Percentiles rank a stretch among this genome's conserved stretches.
These are phyloP conservation scores for Nothobranchius furzeri DNA, from an alignment of 2,113 vertebrate genomes.

Conservation along the genomic window DNA sequence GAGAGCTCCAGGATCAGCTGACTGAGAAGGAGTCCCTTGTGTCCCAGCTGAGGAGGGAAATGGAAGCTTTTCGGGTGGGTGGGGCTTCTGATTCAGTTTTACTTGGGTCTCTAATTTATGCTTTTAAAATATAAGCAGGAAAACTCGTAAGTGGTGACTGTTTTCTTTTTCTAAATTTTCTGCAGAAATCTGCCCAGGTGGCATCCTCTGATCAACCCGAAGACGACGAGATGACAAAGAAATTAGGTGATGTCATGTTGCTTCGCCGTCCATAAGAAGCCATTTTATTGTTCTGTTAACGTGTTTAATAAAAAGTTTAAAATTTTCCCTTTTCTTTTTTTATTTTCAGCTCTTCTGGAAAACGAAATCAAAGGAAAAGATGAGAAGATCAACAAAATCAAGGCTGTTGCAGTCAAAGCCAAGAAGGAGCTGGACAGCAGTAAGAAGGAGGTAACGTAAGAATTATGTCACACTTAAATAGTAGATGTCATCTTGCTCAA, in stretches of 20 bases:
- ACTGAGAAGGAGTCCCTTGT: conserved; percentile 85
- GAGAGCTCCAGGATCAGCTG: conserved; percentile 73
- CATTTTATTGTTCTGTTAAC: background rate
- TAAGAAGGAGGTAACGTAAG: conserved; percentile 87
- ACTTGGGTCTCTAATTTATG: background rate
- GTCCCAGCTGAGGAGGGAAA: conserved; percentile 80
- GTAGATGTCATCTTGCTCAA: too few relatives aligned
- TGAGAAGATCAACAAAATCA: conserved; percentile 92
- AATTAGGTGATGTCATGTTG: conserved; percentile 81
- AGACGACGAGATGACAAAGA: conserved; percentile 79
- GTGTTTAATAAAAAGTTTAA: background rate
- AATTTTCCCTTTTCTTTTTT: background rate
- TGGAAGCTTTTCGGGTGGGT: conserved; percentile 86
- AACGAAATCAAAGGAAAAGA: conserved; percentile 84
- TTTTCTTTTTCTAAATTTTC: background rate
- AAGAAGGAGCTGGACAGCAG: conserved; percentile 91
- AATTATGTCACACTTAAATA: background rate
- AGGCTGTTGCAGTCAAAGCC: conserved; percentile 93
- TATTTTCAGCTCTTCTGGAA: conserved; percentile 65
- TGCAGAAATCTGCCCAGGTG: conserved; percentile 73
- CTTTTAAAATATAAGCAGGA: background rate
- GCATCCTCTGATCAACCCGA: conserved; percentile 71
- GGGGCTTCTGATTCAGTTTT: background rate
- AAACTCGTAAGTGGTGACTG: background rate
- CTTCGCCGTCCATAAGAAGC: too few relatives aligned